Conservation (phyloP, 2,113 vertebrate species). For the Oceanodroma tethys region DNA sequence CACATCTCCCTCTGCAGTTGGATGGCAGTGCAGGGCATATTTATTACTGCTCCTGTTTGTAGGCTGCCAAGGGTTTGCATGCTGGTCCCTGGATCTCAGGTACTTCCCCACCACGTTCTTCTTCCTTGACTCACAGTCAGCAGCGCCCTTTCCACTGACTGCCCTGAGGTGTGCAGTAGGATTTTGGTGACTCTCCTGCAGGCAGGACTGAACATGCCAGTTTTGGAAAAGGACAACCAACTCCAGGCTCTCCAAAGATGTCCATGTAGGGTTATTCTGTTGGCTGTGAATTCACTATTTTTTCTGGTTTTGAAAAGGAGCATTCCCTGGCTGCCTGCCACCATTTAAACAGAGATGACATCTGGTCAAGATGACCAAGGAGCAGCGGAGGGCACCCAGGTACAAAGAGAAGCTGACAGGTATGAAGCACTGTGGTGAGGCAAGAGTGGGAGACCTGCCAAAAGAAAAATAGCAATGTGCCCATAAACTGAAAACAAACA, state of each 20-base stretch:
- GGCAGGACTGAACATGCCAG: not conserved
- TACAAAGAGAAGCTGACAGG: conserved; percentile 2
- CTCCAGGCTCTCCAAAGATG: not conserved
- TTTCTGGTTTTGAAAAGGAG: not conserved
- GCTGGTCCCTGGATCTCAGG: not conserved
- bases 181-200: not conserved
- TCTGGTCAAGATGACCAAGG: conserved; percentile 34
- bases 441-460: conserved; percentile 2
- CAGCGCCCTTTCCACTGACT: not conserved
- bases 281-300: not conserved
- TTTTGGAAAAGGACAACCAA: not conserved
- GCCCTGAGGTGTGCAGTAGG: not conserved
- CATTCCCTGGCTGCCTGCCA: not conserved
- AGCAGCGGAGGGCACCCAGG: not conserved
- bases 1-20: not conserved
- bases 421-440: conserved; percentile 9
- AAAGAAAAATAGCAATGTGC: not conserved
- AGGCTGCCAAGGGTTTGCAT: not conserved
- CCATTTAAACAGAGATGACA: not conserved
- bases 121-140: not conserved
- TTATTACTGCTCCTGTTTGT: not conserved
- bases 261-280: not conserved
- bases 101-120: not conserved
- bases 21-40: not conserved
- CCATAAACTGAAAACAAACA: not conserved